Evolutionary conservation across 2,113 vertebrate genomes (phyloP), one percentile per base, ranked within the genome.

Genomic region (Nannospalax galili): DNA sequence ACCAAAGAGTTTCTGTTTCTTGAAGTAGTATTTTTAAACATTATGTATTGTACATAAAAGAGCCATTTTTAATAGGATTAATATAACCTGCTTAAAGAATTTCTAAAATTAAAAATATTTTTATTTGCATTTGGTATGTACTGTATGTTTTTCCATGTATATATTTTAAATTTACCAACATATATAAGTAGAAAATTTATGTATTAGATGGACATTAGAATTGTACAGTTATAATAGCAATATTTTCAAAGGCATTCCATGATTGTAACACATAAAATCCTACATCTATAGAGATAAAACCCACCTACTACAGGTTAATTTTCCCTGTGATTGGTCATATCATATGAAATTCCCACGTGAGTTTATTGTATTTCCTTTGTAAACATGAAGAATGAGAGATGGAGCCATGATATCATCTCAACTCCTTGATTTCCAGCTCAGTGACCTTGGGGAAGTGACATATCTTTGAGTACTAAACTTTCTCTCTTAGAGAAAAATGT

Each of bases 1-100:
- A 98, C 98, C 98, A 98, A 98, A 98, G 98, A 98, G 48, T 84
- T 96, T 96, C 97, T 97, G 87, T 97, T 97, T 97, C 79, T 80
- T 84, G 67, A 87, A 90, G 93, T 94, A 94, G 95, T 95, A 95
- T 98, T 98, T 98, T 97, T 96, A 96, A 98, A 96, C 90, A 95
- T 88, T 16, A 93, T 74, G 77, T 93, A 95, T 67, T 98, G 93
- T 94, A 91, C 0, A 20, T 97, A 93, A 93, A 1, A 86, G 52
- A 95, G 64, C 22, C 90, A 96, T 96, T 98, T 98, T 97, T 97
- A 96, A 95, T 92, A 84, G 70, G n/a, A 90, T 89, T 8, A 48
- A 95, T 69, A 93, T 97, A 97, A 97, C 82, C 91, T 45, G 93
- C 96, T 72, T 19, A 67, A 91, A 94, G 77, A 91, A 97, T 98